phyloP scores from a whole-genome alignment of 2,888 invertebrate species.

The Thymelicus acteon region DNA sequence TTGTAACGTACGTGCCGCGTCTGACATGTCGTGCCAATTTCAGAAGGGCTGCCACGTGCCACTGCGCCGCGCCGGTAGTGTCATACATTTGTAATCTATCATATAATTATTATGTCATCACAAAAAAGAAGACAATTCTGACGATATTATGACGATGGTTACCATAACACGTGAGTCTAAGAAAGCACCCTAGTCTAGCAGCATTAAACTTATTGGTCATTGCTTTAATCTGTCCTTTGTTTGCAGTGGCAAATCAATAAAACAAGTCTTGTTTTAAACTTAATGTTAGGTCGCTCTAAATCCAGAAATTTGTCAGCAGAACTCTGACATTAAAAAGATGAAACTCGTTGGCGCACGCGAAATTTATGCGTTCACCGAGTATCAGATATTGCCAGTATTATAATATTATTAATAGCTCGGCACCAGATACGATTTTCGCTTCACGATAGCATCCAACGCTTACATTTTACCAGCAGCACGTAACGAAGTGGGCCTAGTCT shows the following conservation, averaged over 20 bases:
- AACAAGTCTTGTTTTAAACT: neutral
- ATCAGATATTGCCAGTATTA: slow-evolving; percentile 70
- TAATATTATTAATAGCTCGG: slow-evolving; percentile 74
- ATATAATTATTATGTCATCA: too few relatives aligned
- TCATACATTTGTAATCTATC: too few relatives aligned
- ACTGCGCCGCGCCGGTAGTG: too few relatives aligned
- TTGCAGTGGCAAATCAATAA: neutral
- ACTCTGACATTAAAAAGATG: slow-evolving; percentile 15
- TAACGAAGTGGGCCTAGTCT: slow-evolving; percentile 79
- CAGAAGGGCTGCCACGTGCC: too few relatives aligned
- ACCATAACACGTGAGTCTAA: too few relatives aligned
- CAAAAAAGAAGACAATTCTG: too few relatives aligned
- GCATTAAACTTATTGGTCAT: too few relatives aligned
- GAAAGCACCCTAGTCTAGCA: too few relatives aligned
- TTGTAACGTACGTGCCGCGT: too few relatives aligned
- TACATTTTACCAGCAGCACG: slow-evolving; percentile 73
- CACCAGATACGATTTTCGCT: slow-evolving; percentile 70
- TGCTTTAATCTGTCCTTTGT: too few relatives aligned
- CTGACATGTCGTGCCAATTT: too few relatives aligned
- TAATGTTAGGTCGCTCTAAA: neutral
- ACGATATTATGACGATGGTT: too few relatives aligned
- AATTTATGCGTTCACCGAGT: slow-evolving; percentile 48
- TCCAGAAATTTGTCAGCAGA: slow-evolving; percentile 25
- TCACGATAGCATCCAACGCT: slow-evolving; percentile 63
- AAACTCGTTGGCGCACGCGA: slow-evolving; percentile 29